Conservation (phyloP, 2,888 invertebrate species). For the Agrochola lychnidis region DNA sequence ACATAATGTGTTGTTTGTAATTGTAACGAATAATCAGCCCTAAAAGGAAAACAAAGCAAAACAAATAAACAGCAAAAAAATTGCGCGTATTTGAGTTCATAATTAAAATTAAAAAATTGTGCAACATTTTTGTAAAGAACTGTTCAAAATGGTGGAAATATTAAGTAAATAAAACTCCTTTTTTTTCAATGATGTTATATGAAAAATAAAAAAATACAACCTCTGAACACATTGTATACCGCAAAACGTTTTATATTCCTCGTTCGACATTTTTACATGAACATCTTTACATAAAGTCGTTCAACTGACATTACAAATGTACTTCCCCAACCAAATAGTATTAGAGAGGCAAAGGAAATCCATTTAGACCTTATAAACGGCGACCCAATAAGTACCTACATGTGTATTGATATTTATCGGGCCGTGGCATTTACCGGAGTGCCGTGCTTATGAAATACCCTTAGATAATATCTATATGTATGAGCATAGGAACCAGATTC, state of each 20-base stretch:
- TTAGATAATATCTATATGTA: slow-evolving; percentile 42
- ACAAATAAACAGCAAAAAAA: neutral
- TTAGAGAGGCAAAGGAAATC: slow-evolving; percentile 59
- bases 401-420: slow-evolving; percentile 60
- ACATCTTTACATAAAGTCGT: slow-evolving; percentile 33
- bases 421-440: slow-evolving; percentile 44
- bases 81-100: neutral
- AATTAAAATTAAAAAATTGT: slow-evolving; percentile 6
- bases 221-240: neutral
- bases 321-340: slow-evolving; percentile 52
- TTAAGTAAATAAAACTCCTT: neutral
- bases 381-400: slow-evolving; percentile 56
- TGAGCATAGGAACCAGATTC: slow-evolving; percentile 35
- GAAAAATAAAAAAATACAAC: neutral
- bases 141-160: neutral
- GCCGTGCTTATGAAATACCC: slow-evolving; percentile 44
- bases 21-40: neutral
- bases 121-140: neutral
- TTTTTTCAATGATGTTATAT: neutral
- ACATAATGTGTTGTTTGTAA: neutral
- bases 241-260: slow-evolving; percentile 13
- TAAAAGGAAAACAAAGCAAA: neutral
- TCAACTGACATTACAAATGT: slow-evolving; percentile 45
- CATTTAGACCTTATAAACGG: slow-evolving; percentile 59
- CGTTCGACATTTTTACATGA: slow-evolving; percentile 19